Evolutionary conservation across 1,140 invertebrate genomes (phyloP).

Genomic region (Trachymyrmex cornetzi): DNA sequence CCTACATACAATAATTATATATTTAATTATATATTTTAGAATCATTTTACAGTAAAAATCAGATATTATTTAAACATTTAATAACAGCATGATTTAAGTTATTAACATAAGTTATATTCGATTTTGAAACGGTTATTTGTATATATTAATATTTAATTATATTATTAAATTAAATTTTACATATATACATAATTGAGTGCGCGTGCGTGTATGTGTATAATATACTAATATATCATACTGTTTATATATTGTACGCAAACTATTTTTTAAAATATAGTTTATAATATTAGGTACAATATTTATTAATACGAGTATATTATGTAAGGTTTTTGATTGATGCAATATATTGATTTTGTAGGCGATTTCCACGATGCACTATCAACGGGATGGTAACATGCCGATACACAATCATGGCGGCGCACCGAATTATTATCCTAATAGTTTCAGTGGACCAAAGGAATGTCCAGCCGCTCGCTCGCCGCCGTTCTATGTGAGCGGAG

Average conservation of each 20-base stretch:
- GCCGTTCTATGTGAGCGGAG: conserved; percentile 87
- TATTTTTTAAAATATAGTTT: background rate
- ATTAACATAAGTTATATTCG: background rate
- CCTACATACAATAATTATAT: background rate
- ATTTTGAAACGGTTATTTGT: background rate
- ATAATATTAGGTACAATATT: background rate
- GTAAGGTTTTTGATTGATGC: background rate
- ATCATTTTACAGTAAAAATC: background rate
- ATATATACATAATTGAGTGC: no score
- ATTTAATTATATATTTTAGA: background rate
- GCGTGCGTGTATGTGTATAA: background rate
- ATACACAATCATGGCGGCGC: conserved; percentile 91
- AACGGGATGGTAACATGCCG: conserved; percentile 94
- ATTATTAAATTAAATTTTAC: no score
- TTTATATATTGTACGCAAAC: background rate
- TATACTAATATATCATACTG: background rate
- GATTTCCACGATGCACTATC: conserved; percentile 90
- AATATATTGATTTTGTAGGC: conserved; percentile 69
- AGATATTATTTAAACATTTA: background rate
- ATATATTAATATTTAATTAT: background rate
- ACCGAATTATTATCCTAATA: conserved; percentile 99
- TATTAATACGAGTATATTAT: background rate
- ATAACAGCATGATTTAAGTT: background rate
- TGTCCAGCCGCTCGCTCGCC: conserved; percentile 82
- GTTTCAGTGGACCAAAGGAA: conserved; percentile 94